Conservation (phyloP, 1,140 invertebrate genomes). For the Drosophila sulfurigaster region DNA sequence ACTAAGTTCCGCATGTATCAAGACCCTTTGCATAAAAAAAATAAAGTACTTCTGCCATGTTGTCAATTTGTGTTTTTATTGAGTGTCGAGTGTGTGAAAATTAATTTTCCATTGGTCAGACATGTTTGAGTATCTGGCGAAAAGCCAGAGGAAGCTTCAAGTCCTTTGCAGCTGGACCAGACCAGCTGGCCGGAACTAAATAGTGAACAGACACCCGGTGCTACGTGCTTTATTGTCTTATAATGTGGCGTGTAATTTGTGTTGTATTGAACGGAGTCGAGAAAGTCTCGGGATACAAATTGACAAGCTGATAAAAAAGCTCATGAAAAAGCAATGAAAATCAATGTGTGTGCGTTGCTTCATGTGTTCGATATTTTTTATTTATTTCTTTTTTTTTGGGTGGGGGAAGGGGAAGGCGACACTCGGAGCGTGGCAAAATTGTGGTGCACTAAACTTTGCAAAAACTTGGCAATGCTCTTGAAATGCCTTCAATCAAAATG, state of each 20-base stretch:
- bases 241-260: conserved; percentile 64
- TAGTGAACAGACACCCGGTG: conserved; percentile 2
- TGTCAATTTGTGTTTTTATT: conserved; percentile 48
- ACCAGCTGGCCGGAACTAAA: conserved; percentile 39
- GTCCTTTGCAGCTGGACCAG: conserved; percentile 12
- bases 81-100: conserved; percentile 62
- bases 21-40: not conserved
- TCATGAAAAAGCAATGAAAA: conserved; percentile 34
- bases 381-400: not conserved
- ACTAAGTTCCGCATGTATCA: not conserved
- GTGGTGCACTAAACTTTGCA: conserved; percentile 30
- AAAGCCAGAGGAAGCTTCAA: not conserved
- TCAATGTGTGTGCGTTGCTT: conserved; percentile 12
- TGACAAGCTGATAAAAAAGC: conserved; percentile 69
- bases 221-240: conserved; percentile 75
- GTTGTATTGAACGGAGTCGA: conserved; percentile 45
- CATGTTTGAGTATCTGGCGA: conserved; percentile 50
- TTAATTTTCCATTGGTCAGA: conserved; percentile 61
- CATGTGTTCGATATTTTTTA: not conserved
- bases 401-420: not conserved
- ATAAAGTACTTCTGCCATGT: conserved; percentile 26
- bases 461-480: conserved; percentile 37
- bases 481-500: conserved; percentile 34
- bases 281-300: conserved; percentile 51
- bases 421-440: conserved; percentile 29